phyloP scores from a whole-genome alignment of 2,113 vertebrate species.

The Psephotus haematonotus region DNA sequence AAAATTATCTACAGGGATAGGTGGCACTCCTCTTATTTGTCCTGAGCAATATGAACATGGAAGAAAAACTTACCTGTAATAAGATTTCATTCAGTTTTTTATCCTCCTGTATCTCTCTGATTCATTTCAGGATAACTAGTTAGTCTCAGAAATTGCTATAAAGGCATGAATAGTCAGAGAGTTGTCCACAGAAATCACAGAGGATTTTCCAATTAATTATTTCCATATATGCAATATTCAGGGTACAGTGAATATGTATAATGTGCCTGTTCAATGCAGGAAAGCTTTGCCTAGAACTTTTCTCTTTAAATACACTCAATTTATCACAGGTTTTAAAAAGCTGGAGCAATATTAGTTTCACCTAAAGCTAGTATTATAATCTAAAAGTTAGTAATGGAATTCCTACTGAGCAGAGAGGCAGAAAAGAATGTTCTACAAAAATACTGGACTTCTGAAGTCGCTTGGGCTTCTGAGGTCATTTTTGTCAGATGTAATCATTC shows the following conservation, averaged over 20 bases:
- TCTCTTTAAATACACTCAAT: conserved; percentile 32
- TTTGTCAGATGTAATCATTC: not conserved
- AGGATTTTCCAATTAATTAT: not conserved
- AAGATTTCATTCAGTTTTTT: not conserved
- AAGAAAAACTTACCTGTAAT: not conserved
- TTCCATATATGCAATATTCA: not conserved
- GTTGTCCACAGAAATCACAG: not conserved
- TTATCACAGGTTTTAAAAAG: not conserved
- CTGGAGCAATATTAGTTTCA: not conserved
- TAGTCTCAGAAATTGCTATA: not conserved
- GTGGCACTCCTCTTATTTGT: not conserved
- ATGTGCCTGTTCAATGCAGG: not conserved
- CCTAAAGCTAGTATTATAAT: not conserved
- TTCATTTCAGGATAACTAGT: conserved; percentile 2
- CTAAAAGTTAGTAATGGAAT: not conserved
- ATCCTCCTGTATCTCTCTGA: not conserved
- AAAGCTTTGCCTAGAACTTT: not conserved
- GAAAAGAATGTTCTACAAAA: not conserved
- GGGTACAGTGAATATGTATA: not conserved
- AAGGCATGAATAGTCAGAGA: not conserved
- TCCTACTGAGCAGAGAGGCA: not conserved
- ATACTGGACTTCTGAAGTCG: not conserved
- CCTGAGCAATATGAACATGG: not conserved
- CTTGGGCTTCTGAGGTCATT: not conserved
- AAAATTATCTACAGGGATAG: not conserved